Conservation (phyloP, 23 tunicate species). For the Trididemnum nubilum region DNA sequence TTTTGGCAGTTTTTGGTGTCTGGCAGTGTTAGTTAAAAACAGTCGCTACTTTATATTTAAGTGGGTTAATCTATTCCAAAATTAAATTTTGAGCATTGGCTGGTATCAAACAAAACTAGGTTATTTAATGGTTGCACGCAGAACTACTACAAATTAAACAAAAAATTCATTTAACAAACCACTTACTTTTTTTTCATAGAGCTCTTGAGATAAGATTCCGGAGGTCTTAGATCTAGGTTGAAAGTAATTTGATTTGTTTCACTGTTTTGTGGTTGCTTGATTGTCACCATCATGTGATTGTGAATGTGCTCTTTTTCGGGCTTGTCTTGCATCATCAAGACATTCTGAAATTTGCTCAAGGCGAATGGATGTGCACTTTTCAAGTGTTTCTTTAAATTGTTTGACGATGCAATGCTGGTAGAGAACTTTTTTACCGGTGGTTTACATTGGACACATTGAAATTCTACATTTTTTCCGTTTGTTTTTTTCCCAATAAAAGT, state of each 20-base stretch:
- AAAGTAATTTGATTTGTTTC: background rate
- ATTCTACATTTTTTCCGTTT: slow-evolving; percentile 12
- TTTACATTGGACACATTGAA: background rate
- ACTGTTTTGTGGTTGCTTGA: background rate
- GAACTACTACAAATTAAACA: too few relatives aligned
- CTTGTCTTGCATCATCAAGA: background rate
- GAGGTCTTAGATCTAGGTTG: background rate
- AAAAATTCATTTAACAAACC: too few relatives aligned
- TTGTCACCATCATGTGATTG: background rate
- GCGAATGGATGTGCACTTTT: background rate
- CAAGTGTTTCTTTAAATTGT: slow-evolving; percentile 11
- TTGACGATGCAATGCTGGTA: slow-evolving; percentile 20
- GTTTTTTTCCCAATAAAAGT: background rate
- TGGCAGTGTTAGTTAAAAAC: too few relatives aligned
- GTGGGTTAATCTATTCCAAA: too few relatives aligned
- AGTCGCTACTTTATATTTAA: too few relatives aligned
- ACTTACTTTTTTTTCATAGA: slow-evolving; percentile 20
- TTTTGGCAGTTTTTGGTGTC: too few relatives aligned
- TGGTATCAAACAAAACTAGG: too few relatives aligned
- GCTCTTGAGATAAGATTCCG: slow-evolving; percentile 3
- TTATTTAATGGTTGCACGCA: too few relatives aligned
- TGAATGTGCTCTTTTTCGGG: background rate
- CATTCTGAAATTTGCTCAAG: background rate
- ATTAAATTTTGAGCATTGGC: too few relatives aligned
- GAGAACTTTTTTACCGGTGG: background rate